Conservation (phyloP, 2,888 invertebrate species). For the Watsonalla cultraria region DNA sequence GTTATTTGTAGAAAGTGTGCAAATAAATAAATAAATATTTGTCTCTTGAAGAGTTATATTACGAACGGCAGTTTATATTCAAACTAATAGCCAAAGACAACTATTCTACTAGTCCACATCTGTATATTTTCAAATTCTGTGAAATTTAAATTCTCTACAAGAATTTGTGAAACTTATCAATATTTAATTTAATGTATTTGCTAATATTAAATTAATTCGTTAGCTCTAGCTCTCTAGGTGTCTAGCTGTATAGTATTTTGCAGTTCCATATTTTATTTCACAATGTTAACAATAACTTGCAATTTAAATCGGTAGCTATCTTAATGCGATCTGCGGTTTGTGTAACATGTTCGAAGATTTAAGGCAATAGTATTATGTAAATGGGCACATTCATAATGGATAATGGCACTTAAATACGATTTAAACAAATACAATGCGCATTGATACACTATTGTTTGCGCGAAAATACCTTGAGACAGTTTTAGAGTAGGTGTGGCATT, state of each 20-base stretch:
- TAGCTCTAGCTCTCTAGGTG: too few species aligned
- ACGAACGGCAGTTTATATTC: too few species aligned
- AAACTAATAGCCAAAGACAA: too few species aligned
- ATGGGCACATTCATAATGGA: conserved; percentile 44
- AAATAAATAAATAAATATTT: too few species aligned
- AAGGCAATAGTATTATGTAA: conserved; percentile 51
- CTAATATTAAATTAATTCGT: too few species aligned
- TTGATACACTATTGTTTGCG: conserved; percentile 15
- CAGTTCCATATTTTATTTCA: not conserved
- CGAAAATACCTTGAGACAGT: conserved; percentile 22
- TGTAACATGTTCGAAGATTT: conserved; percentile 34
- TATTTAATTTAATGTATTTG: too few species aligned
- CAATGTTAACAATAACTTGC: conserved; percentile 13
- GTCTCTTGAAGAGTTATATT: too few species aligned
- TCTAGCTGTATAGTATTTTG: not conserved
- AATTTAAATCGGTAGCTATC: conserved; percentile 38
- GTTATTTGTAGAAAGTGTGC: too few species aligned
- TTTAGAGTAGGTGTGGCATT: conserved; percentile 11
- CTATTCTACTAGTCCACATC: too few species aligned
- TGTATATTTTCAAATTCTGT: too few species aligned
- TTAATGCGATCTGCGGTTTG: conserved; percentile 40
- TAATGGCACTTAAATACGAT: conserved; percentile 43
- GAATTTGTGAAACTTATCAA: too few species aligned
- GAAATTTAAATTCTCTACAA: too few species aligned
- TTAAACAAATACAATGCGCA: conserved; percentile 26